Evolutionary conservation across 2,888 invertebrate genomes (phyloP).

Genomic region (Seira sanloemensis): DNA sequence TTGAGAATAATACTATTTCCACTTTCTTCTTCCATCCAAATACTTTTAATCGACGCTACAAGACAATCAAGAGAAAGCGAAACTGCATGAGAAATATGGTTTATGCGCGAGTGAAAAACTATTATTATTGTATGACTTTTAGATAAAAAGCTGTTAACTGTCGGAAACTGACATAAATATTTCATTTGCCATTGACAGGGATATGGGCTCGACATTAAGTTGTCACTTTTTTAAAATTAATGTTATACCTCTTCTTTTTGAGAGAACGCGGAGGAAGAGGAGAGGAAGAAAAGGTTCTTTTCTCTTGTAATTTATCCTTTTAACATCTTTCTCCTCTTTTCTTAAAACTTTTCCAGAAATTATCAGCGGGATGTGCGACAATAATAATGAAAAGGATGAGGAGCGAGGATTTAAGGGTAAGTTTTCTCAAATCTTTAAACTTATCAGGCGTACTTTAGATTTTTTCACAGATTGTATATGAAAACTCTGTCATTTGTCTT

Average conservation of each 20-base stretch:
- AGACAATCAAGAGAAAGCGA: constrained; percentile 13
- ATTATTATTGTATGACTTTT: constrained; percentile 65
- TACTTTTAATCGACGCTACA: too few species aligned
- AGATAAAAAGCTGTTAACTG: constrained; percentile 68
- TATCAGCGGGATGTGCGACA: constrained; percentile 85
- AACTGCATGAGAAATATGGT: constrained; percentile 47
- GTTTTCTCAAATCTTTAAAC: constrained; percentile 64
- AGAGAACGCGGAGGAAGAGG: constrained; percentile 63
- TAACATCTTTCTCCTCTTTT: constrained; percentile 44
- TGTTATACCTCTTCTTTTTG: constrained; percentile 62
- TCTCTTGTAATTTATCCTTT: constrained; percentile 62
- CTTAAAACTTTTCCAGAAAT: constrained; percentile 81
- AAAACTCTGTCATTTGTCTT: constrained; percentile 11
- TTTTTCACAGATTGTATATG: background rate
- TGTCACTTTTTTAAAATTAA: constrained; percentile 67
- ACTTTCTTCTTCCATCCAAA: too few species aligned
- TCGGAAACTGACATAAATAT: constrained; percentile 68
- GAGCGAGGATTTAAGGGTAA: constrained; percentile 86
- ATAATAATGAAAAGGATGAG: constrained; percentile 81
- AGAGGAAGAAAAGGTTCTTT: constrained; percentile 32
- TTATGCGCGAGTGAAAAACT: constrained; percentile 64
- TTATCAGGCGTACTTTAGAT: constrained; percentile 22
- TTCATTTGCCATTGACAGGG: constrained; percentile 68
- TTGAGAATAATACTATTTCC: background rate
- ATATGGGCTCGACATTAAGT: constrained; percentile 67